Conservation (phyloP, 2,797 vertebrate genomes). For the Cottoperca gobio region DNA sequence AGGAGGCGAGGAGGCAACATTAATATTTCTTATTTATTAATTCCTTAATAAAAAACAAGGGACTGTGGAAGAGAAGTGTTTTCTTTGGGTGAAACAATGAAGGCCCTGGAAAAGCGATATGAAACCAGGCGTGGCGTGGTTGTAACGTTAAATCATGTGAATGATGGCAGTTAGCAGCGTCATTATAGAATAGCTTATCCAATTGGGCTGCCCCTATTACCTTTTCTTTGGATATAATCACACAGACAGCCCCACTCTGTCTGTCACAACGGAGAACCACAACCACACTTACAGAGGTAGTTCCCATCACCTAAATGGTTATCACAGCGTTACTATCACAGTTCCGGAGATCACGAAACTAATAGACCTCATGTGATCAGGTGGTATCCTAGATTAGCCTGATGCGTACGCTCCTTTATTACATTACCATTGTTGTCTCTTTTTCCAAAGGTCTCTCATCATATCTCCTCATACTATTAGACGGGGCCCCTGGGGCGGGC, state of each 20-base stretch:
- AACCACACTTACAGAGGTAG: no score
- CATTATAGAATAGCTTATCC: constrained; percentile 84
- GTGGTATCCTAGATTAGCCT: no score
- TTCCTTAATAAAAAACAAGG: constrained; percentile 89
- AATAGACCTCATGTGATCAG: no score
- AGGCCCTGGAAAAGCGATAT: constrained; percentile 78
- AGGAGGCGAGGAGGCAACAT: constrained; percentile 79
- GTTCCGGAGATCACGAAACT: no score
- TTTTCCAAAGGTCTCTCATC: no score
- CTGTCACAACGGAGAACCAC: constrained; percentile 38
- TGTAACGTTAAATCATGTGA: constrained; percentile 86
- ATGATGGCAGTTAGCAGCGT: constrained; percentile 85
- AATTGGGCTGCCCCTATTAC: constrained; percentile 74
- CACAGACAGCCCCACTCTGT: constrained; percentile 50
- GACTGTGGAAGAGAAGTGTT: constrained; percentile 83
- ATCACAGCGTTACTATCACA: no score
- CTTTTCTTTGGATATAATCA: constrained; percentile 72
- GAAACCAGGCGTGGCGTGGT: constrained; percentile 79
- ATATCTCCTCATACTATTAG: no score
- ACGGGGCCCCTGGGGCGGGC: no score
- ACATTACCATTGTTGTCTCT: no score
- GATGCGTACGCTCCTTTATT: no score
- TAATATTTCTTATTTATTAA: constrained; percentile 91
- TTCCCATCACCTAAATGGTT: no score
- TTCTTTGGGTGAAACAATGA: constrained; percentile 85